Percentiles rank a stretch among this genome's conserved stretches.
phyloP scores from a whole-genome alignment of 2,797 vertebrate species.

The Thamnophis elegans region DNA sequence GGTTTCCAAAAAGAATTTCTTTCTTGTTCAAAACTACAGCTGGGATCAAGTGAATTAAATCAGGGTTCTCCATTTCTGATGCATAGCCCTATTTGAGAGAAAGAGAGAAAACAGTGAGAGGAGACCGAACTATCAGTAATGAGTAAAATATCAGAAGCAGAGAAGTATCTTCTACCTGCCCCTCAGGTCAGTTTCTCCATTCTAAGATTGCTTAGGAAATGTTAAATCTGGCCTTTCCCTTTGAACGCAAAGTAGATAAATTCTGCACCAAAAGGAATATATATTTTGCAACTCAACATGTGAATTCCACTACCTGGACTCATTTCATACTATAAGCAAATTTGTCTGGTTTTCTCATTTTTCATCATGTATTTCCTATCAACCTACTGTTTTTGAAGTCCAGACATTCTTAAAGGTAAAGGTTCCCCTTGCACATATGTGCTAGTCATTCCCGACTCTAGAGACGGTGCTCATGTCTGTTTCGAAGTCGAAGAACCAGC shows the following conservation, averaged over 20 bases:
- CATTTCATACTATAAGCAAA: not conserved
- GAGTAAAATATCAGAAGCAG: not conserved
- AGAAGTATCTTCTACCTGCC: not conserved
- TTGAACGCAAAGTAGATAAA: not conserved
- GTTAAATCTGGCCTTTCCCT: not conserved
- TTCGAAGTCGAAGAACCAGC: no score
- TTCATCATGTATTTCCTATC: not conserved
- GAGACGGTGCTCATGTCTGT: no score
- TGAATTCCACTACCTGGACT: not conserved
- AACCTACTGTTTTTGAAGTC: not conserved
- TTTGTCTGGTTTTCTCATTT: not conserved
- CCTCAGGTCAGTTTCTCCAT: not conserved
- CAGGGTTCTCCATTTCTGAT: constrained; percentile 86
- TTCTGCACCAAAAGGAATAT: not conserved
- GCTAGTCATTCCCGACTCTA: no score
- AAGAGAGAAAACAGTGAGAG: not conserved
- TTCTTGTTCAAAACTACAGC: constrained; percentile 85
- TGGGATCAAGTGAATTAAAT: constrained; percentile 86
- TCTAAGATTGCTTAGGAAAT: not conserved
- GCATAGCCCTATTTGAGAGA: constrained; percentile 83
- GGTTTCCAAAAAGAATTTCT: constrained; percentile 92
- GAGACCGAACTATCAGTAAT: not conserved
- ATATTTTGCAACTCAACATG: not conserved
- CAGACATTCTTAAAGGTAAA: not conserved
- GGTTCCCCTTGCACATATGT: no score